Base-by-base conservation (phyloP, 92 coral and sea anemone species). In the Heliopora coerulea region DNA sequence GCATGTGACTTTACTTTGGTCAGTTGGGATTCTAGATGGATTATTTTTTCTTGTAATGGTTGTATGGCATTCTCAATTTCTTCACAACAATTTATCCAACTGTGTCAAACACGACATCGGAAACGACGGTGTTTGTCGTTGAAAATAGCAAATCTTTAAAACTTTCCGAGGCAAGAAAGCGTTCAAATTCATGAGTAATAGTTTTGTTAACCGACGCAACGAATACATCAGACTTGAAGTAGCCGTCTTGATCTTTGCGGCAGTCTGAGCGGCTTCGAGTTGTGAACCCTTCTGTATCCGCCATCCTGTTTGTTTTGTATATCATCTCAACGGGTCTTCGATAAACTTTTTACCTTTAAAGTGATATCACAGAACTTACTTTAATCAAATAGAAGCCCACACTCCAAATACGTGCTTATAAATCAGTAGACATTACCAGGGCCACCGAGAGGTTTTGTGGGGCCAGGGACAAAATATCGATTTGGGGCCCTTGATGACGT, bases 21-120 rank as follows among this genome's bases (percentile, higher is more conserved):
- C 21, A 56, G 21, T 3, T 56, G 29, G 8, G 29, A 3, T 56
- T 56, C 34, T 18, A 56, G n/a, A 3, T 56, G 8, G 23, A 28
- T 30, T 21, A 56, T 23, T 7, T 25, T 8, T 11, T 56, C 23
- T 10, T 21, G 11, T 30, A 56, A 56, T 14, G 62, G 62, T 56
- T 56, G 62, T 21, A 56, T 28, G 28, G 62, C 62, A 17, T 56
- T 56, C 25, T 56, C 62, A 56, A 56, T 56, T 56, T 56, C 62
- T 56, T 56, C 30, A 56, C 62, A 56, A 56, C 62, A 56, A 23
- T 30, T 21, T 24, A 14, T 56, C 23, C 62, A 30, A 56, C 62
- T 56, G 62, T 17, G 25, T 56, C 62, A 30, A 24, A 56, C 10
- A 56, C 62, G 11, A 56, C 62, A 20, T 12, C 21, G 3, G 57